Base-by-base conservation (phyloP, 2,797 vertebrate species). In the Phrynocephalus vlangalii region DNA sequence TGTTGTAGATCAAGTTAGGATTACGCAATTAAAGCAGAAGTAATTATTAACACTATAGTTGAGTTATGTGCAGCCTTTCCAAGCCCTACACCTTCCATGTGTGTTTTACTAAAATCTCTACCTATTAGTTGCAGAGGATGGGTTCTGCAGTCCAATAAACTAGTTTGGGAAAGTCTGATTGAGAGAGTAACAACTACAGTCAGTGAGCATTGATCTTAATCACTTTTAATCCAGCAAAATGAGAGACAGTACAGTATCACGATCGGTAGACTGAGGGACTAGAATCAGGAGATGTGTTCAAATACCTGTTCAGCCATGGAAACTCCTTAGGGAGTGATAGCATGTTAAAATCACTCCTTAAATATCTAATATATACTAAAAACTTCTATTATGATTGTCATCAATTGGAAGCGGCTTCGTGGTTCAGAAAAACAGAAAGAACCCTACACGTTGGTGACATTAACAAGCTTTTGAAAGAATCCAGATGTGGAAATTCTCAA, bases 1-100 rank as follows among this genome's bases (percentile, higher is more conserved):
- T 92, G 86, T 50, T 91, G 77, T 68, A 93, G 80, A 88, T 84
- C 87, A 92, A 91, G 89, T 91, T 87, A 93, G 93, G 88, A 91
- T 90, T 91, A 84, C 30, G 30, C 4, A 67, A 86, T 93, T 93
- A 95, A 91, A 83, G 87, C 83, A 84, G 91, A 93, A 86, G n/a
- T 85, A 79, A 92, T 89, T 6, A 89, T 52, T 90, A 91, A 78
- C 38, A 87, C 1, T 60, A 30, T 4, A 86, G 1, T 76, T 90
- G 52, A 87, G 3, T 87, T 56, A 16, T 89, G 6, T 1, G 67
- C 3, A 70, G 28, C 67, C 44, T 79, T 79, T 22, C n/a, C 52
- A 18, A 63, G 33, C 78, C 52, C 8, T 22, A 56, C 15, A 2
- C 22, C 38, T 9, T 76, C 73, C 33, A 75, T 18, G 38, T 44